These are phyloP conservation scores for Cyanoliseus patagonus DNA, from an alignment of 2,113 vertebrate species.

Conservation along the genomic window DNA sequence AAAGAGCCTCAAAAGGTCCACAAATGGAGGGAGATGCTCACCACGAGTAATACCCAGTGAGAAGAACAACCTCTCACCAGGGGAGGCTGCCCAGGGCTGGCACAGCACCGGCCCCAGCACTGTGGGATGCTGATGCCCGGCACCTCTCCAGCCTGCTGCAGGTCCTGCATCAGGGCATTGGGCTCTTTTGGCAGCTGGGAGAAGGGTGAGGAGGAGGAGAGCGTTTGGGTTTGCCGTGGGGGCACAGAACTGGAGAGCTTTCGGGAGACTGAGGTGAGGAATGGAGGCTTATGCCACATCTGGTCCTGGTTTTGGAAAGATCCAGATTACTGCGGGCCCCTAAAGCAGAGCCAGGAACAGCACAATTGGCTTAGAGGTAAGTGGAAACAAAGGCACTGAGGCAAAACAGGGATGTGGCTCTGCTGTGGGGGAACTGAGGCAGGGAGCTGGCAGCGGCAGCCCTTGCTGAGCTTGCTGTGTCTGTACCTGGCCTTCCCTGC, in stretches of 20 bases:
- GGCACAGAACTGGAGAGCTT: background rate
- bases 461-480: rapidly evolving
- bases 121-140: background rate
- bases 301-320: background rate
- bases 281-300: background rate
- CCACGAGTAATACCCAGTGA: background rate
- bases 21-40: conserved; percentile 24
- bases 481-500: background rate
- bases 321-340: background rate
- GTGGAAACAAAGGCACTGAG: background rate
- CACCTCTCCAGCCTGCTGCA: background rate
- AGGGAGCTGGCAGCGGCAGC: background rate
- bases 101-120: background rate
- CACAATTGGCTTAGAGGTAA: background rate
- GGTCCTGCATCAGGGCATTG: background rate
- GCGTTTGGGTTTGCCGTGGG: background rate
- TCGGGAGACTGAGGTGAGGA: background rate
- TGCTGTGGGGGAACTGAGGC: background rate
- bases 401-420: background rate
- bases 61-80: background rate
- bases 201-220: background rate
- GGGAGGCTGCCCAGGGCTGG: background rate
- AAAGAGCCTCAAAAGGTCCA: conserved; percentile 42
- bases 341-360: background rate
- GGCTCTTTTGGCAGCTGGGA: background rate